Evolutionary conservation across 2,888 invertebrate species (phyloP), one percentile per base, ranked within the genome.

Genomic region (Oscheius onirici): DNA sequence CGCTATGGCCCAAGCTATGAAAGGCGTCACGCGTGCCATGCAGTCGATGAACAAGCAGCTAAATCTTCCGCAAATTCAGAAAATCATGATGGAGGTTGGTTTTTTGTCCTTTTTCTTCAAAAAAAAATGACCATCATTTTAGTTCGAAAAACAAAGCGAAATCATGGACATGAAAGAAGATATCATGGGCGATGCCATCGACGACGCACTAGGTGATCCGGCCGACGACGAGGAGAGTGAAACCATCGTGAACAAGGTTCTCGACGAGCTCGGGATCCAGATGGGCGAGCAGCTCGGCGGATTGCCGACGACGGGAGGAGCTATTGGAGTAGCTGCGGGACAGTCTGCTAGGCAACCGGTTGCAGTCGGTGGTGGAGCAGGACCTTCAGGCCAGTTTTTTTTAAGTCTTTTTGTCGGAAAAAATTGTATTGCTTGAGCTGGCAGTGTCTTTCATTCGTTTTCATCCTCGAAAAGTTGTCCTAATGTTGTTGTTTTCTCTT

Each of bases 101-200:
- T 20, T 60, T 65, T 15, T n/a, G n/a, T n/a, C n/a, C 5, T 49
- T 49, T 20, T 20, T 49, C 15, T 17, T 1, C 44, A 44, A 44
- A 13, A 17, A 24, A 66, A n/a, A n/a, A n/a, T n/a, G n/a, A n/a
- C n/a, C n/a, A n/a, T 22, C 40, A 5, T 3, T 41, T 43, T 81
- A 86, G 88, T 99, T 99, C 90, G 99, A 99, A 89, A 97, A 97
- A 88, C 97, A 99, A 88, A 95, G 95, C 0, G 97, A 99, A 90
- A 96, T 99, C 69, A 99, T 99, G 99, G 97, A 99, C 88, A 99
- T 99, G 97, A 99, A 99, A 88, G 97, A 99, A 89, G 99, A 99
- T 90, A 95, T 99, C 92, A 99, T 99, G 93, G 96, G 95, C 88
- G 99, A 99, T 89, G 97, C 95, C 60, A 97, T 99, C 87, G 99